Evolutionary conservation across 1,140 invertebrate species (phyloP).

Genomic region (Vanessa atalanta): DNA sequence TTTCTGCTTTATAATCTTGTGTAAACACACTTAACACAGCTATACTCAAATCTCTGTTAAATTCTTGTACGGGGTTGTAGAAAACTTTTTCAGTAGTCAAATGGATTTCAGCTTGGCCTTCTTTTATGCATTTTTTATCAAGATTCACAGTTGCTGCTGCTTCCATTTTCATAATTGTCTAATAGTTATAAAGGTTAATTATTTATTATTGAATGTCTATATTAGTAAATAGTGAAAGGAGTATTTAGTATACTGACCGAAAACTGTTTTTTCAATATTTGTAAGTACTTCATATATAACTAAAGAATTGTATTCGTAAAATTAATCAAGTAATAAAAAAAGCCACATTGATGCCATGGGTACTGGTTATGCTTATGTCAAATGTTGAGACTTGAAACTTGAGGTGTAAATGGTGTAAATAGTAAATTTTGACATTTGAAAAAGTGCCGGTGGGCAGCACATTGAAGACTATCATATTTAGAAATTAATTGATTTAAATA

Average conservation of each 20-base stretch:
- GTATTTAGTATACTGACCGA: constrained; percentile 5
- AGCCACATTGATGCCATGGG: too few species aligned
- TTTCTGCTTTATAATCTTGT: constrained; percentile 69
- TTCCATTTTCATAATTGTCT: constrained; percentile 65
- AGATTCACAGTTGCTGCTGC: constrained; percentile 25
- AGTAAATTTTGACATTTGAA: too few species aligned
- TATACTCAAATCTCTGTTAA: constrained; percentile 96
- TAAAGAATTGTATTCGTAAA: background rate
- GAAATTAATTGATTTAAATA: too few species aligned
- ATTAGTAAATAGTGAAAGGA: background rate
- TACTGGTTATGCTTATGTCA: too few species aligned
- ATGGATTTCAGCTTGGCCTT: constrained; percentile 89
- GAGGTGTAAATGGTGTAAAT: too few species aligned
- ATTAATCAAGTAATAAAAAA: background rate
- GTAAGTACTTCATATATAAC: constrained; percentile 21
- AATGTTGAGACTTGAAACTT: too few species aligned
- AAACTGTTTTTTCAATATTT: background rate
- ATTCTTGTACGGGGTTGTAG: constrained; percentile 98
- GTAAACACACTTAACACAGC: constrained; percentile 83
- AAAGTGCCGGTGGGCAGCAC: too few species aligned
- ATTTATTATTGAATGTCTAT: background rate
- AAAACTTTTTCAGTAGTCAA: constrained; percentile 89
- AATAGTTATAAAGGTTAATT: constrained; percentile 12
- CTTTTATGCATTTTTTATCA: constrained; percentile 68
- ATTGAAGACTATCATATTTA: too few species aligned